These are phyloP conservation scores for Hippoglossus hippoglossus DNA, from an alignment of 2,797 vertebrate genomes.

Conservation along the genomic window DNA sequence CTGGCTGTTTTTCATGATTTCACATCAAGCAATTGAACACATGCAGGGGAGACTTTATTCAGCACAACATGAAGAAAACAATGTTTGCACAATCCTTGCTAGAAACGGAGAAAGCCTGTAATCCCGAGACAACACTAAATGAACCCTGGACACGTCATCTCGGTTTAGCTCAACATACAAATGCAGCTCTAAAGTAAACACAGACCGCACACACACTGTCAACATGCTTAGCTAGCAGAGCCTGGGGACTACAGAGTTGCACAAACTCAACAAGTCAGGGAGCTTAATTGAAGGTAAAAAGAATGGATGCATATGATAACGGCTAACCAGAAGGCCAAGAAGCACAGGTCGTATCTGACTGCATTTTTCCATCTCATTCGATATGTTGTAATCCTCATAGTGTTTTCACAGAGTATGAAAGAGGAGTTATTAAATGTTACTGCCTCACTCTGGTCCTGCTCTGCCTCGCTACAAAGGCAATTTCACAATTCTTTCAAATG, in stretches of 20 bases:
- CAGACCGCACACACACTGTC: constrained; percentile 18
- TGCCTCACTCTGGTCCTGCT: constrained; percentile 12
- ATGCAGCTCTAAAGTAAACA: constrained; percentile 15
- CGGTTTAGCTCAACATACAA: not conserved
- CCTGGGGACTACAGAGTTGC: constrained; percentile 23
- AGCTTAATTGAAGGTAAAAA: constrained; percentile 6
- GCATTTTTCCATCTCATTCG: not conserved
- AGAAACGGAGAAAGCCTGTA: no score
- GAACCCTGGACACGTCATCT: no score
- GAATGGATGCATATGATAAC: not conserved
- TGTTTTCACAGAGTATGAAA: not conserved
- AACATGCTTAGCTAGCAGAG: constrained; percentile 7
- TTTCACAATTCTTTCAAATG: constrained; percentile 22
- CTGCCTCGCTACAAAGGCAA: constrained; percentile 1
- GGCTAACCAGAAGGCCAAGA: not conserved
- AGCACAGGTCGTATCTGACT: not conserved
- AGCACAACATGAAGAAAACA: not conserved
- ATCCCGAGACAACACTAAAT: no score
- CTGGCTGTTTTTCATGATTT: no score
- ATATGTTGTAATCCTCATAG: not conserved
- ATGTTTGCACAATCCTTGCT: not conserved
- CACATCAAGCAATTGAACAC: not conserved
- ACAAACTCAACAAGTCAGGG: constrained; percentile 36
- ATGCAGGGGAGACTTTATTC: not conserved
- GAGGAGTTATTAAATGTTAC: not conserved